Evolutionary conservation across 2,888 invertebrate species (phyloP).

Genomic region (Epinotia brunnichana): DNA sequence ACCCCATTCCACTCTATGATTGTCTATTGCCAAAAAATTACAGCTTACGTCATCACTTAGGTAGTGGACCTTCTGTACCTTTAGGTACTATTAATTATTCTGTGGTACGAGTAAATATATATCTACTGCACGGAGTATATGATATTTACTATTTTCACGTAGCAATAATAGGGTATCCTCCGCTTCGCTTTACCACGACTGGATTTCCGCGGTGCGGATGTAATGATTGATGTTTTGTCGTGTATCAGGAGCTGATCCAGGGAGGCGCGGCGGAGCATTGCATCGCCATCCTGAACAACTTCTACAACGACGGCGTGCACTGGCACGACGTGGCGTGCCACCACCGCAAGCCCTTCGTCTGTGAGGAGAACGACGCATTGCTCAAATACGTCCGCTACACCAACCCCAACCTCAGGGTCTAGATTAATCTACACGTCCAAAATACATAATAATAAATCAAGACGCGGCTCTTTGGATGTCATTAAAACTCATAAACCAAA

Average conservation of each 20-base stretch:
- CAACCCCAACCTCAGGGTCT: conserved; percentile 90
- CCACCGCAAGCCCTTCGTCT: conserved; percentile 94
- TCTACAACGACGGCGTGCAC: conserved; percentile 95
- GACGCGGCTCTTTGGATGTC: conserved; percentile 12
- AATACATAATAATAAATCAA: neutral
- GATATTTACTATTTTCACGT: neutral
- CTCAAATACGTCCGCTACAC: conserved; percentile 92
- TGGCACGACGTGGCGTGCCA: conserved; percentile 97
- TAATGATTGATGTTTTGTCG: conserved; percentile 4
- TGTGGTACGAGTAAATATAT: neutral
- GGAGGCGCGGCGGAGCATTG: conserved; percentile 94
- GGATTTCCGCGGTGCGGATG: neutral
- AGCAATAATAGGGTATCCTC: neutral
- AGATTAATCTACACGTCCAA: conserved; percentile 49
- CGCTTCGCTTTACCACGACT: neutral
- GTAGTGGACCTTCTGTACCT: too few species aligned
- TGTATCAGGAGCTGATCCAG: conserved; percentile 87
- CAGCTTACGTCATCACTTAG: too few species aligned
- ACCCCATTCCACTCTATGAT: too few species aligned
- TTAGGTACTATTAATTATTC: too few species aligned
- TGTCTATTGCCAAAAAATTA: too few species aligned
- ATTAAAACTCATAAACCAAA: conserved; percentile 18
- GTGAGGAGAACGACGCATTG: conserved; percentile 94
- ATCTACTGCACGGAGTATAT: neutral
- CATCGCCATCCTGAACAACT: conserved; percentile 92